Evolutionary conservation across 2,797 vertebrate species (phyloP).

Genomic region (Hoplostethus atlanticus): DNA sequence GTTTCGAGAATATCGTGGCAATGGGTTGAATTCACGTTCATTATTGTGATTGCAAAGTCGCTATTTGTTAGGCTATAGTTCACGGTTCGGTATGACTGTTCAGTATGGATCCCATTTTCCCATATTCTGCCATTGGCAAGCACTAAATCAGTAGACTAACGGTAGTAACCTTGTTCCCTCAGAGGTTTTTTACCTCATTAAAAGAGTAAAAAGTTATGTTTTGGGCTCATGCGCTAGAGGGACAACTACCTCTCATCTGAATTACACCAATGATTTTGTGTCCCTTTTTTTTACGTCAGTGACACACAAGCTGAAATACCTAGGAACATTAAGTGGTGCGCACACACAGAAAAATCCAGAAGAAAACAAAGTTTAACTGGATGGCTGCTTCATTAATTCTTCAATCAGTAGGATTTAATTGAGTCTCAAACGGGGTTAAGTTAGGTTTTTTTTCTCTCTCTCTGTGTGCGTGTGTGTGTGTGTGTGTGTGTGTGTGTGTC

Average conservation of each 20-base stretch:
- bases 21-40: no score
- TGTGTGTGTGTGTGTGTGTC: constrained; percentile 15
- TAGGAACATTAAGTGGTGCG: neutral
- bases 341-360: neutral
- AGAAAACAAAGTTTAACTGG: constrained; percentile 44
- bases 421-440: constrained; percentile 39
- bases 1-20: no score
- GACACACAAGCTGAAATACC: neutral
- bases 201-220: no score
- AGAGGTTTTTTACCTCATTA: no score
- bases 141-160: neutral
- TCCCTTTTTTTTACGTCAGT: constrained; percentile 5
- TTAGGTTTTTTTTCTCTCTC: neutral
- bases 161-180: no score
- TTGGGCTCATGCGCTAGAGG: no score
- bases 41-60: no score
- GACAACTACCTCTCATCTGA: no score
- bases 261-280: constrained; percentile 32
- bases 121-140: neutral
- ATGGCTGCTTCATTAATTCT: constrained; percentile 62
- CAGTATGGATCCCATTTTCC: neutral
- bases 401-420: constrained; percentile 56
- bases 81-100: no score
- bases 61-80: no score
- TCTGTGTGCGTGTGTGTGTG: constrained; percentile 4